A percentile compares a stretch with the other conserved stretches of the same genome.
Conservation (phyloP, 2,797 vertebrate genomes). For the Leuciscus waleckii region DNA sequence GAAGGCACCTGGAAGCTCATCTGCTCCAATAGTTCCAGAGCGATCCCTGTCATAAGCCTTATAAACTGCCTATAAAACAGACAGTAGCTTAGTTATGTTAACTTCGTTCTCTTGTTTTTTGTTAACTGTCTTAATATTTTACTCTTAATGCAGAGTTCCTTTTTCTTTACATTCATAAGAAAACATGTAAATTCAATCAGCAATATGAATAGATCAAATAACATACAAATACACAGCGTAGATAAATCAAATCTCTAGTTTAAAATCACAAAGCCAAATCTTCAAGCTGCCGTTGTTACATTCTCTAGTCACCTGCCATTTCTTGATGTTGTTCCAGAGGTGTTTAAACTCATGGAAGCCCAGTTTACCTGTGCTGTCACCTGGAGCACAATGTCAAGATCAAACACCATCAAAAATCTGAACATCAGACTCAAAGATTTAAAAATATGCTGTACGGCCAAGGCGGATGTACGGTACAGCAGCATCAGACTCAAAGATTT, state of each 20-base stretch:
- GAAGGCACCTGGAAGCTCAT: slow-evolving; percentile 84
- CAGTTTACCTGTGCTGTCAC: slow-evolving; percentile 89
- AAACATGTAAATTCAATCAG: neutral
- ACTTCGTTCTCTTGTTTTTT: neutral
- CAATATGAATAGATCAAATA: neutral
- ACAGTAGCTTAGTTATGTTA: neutral
- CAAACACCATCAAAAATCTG: slow-evolving; percentile 9
- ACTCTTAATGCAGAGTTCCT: neutral
- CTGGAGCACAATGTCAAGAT: slow-evolving; percentile 78
- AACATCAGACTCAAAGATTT: neutral
- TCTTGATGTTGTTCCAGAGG: slow-evolving; percentile 94
- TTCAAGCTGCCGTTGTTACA: neutral
- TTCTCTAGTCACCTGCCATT: slow-evolving; percentile 86
- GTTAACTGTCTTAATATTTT: neutral
- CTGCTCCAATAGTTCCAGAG: slow-evolving; percentile 78
- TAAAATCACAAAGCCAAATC: slow-evolving; percentile 41
- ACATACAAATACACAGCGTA: neutral
- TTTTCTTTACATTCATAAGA: neutral
- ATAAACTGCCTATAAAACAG: slow-evolving; percentile 72
- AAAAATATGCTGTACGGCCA: too few species aligned
- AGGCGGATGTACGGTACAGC: too few species aligned
- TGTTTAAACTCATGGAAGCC: slow-evolving; percentile 96
- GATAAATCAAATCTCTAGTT: slow-evolving; percentile 36
- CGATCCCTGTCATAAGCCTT: slow-evolving; percentile 72
- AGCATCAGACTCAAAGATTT: neutral